Evolutionary conservation across 1,140 invertebrate genomes (phyloP).

Genomic region (Chymomyza costata): DNA sequence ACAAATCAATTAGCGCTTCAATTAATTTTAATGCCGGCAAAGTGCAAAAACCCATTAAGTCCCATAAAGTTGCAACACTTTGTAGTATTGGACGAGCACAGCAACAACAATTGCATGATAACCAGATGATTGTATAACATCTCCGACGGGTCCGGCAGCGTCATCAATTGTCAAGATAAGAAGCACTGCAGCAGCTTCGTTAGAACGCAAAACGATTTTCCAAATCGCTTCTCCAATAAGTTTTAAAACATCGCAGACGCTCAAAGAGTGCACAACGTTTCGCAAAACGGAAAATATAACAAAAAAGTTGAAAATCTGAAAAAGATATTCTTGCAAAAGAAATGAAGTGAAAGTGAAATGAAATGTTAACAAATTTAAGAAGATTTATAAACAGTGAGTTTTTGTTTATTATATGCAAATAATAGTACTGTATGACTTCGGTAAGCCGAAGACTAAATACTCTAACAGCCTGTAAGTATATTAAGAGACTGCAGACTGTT

Average conservation of each 20-base stretch:
- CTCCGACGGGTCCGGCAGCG: constrained; percentile 13
- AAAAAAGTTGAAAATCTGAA: no score
- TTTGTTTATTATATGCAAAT: no score
- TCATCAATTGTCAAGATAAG: constrained; percentile 30
- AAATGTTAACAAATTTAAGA: no score
- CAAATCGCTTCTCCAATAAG: constrained; percentile 28
- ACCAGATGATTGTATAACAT: constrained; percentile 1
- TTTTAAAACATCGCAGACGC: constrained; percentile 27
- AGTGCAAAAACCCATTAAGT: neutral
- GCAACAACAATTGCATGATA: neutral
- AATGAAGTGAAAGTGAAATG: no score
- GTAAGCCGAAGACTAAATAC: no score
- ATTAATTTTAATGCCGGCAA: constrained; percentile 24
- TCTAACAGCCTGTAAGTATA: no score
- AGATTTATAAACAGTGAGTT: no score
- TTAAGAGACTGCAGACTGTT: no score
- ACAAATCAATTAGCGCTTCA: constrained; percentile 20
- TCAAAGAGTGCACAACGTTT: constrained; percentile 5
- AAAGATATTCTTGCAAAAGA: no score
- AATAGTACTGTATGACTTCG: no score
- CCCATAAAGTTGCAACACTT: neutral
- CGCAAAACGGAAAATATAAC: constrained; percentile 1
- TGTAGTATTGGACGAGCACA: neutral
- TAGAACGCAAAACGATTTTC: constrained; percentile 16
- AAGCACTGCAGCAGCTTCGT: constrained; percentile 26